A percentile compares a stretch with the other conserved stretches of the same genome.
phyloP scores from a whole-genome alignment of 2,888 invertebrate species.

The Heteromyza rotundicornis region DNA sequence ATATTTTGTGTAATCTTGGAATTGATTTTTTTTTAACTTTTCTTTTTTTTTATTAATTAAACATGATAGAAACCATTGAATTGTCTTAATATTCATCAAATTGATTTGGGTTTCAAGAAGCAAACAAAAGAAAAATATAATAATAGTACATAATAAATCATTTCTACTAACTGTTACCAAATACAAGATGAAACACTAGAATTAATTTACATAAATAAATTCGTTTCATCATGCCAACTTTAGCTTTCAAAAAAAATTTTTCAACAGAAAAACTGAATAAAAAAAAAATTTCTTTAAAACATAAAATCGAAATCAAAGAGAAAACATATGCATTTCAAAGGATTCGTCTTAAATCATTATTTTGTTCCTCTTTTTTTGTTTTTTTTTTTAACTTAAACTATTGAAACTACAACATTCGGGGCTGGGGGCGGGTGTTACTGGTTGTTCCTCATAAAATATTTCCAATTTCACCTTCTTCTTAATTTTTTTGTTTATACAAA shows the following conservation, averaged over 20 bases:
- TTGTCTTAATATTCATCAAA: not conserved
- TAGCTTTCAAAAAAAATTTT: too few species aligned
- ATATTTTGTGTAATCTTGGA: conserved; percentile 5
- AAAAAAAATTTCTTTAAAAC: too few species aligned
- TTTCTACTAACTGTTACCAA: too few species aligned
- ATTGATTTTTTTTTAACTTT: conserved; percentile 7
- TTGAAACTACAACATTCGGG: too few species aligned
- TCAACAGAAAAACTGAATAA: too few species aligned
- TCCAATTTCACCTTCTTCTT: too few species aligned
- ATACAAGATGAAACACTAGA: conserved; percentile 1
- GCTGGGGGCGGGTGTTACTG: too few species aligned
- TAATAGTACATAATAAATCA: not conserved
- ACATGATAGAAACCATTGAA: not conserved
- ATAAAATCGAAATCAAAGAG: too few species aligned
- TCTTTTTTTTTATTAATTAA: conserved; percentile 9
- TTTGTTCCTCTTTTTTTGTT: not conserved
- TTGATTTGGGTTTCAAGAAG: conserved; percentile 1
- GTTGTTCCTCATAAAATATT: too few species aligned
- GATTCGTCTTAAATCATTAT: too few species aligned
- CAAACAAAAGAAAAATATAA: not conserved
- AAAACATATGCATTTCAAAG: too few species aligned
- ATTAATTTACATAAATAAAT: conserved; percentile 13
- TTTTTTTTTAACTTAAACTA: not conserved
- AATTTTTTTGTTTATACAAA: too few species aligned
- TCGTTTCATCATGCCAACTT: not conserved